These are phyloP conservation scores for Polyodon spathula DNA, from an alignment of 2,113 vertebrate genomes.

Conservation along the genomic window DNA sequence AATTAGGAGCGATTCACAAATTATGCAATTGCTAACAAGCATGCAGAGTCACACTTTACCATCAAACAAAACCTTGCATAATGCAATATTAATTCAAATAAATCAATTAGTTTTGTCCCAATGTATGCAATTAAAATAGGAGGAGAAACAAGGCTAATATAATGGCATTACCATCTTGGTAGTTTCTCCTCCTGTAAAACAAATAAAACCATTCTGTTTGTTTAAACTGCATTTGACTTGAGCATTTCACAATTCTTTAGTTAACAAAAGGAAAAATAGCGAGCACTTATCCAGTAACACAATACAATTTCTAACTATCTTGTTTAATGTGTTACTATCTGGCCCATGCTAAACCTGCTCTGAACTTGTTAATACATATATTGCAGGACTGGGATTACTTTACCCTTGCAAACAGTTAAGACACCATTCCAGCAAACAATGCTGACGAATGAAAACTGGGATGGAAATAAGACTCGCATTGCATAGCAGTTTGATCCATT, in stretches of 20 bases:
- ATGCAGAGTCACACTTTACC: conserved; percentile 25
- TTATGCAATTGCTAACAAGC: conserved; percentile 28
- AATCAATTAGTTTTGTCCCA: conserved; percentile 11
- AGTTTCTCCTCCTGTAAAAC: conserved; percentile 2
- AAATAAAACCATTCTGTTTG: neutral
- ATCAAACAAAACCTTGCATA: conserved; percentile 22
- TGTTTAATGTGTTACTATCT: too few species aligned
- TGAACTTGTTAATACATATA: too few species aligned
- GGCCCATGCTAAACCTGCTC: too few species aligned
- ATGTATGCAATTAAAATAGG: conserved; percentile 12
- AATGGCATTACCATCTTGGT: neutral
- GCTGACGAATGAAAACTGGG: too few species aligned
- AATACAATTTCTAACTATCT: too few species aligned
- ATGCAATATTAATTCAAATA: conserved; percentile 21
- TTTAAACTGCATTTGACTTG: neutral
- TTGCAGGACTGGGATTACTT: too few species aligned
- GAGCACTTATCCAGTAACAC: too few species aligned
- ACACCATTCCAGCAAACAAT: too few species aligned
- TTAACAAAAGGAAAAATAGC: too few species aligned
- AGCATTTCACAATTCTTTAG: neutral
- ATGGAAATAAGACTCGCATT: too few species aligned
- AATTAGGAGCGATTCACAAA: neutral
- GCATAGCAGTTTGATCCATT: too few species aligned
- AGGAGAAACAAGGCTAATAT: conserved; percentile 1
- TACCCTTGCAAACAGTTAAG: too few species aligned